Conservation (phyloP, 2,113 vertebrate species). For the Willisornis vidua region DNA sequence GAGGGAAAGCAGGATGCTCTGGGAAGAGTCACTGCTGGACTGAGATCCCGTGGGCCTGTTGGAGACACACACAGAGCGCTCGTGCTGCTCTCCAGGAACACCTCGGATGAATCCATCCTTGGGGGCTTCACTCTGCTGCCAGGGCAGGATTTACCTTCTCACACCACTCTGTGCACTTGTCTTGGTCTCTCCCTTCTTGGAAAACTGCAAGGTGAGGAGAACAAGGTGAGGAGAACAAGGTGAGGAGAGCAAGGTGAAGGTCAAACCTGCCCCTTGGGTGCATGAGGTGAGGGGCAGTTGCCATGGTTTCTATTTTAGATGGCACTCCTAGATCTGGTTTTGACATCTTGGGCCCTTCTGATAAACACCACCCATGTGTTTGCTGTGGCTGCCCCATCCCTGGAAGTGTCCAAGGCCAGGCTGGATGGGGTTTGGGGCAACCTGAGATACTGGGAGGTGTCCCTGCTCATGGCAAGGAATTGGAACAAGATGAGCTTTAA, state of each 20-base stretch:
- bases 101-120: not conserved
- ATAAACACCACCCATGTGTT: not conserved
- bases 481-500: not conserved
- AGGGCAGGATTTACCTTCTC: not conserved
- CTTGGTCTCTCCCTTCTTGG: not conserved
- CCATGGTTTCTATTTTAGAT: not conserved
- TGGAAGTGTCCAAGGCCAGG: not conserved
- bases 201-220: slow-evolving; percentile 54
- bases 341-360: not conserved
- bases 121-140: not conserved
- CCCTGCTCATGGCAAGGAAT: rapidly evolving
- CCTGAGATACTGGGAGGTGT: not conserved
- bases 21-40: not conserved
- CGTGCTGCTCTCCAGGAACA: not conserved
- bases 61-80: not conserved
- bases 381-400: not conserved
- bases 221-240: slow-evolving; percentile 44
- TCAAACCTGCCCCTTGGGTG: slow-evolving; percentile 24
- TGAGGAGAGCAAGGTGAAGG: slow-evolving; percentile 41
- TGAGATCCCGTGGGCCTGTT: not conserved
- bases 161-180: not conserved
- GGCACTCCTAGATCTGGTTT: not conserved
- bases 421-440: not conserved
- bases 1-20: not conserved
- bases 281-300: not conserved